Evolutionary conservation across 2,797 vertebrate genomes (phyloP), one percentile per base, ranked within the genome.

Genomic region (Nasua narica): DNA sequence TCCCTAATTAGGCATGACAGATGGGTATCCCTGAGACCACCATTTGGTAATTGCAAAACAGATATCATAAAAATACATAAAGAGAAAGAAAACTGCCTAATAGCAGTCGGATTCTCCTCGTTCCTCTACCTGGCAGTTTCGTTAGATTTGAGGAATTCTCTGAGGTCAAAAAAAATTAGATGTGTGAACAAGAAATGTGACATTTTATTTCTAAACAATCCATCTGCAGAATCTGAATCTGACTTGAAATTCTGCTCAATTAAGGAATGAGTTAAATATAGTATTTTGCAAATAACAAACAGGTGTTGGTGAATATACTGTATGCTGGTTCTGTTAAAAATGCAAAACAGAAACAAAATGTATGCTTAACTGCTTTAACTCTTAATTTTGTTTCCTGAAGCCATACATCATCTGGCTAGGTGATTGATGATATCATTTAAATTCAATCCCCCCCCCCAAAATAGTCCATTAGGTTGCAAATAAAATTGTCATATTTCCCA

Each of bases 361-460:
- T 78, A 96, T 96, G 92, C 46, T 92, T 96, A 96, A 96, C 35
- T 95, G 90, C 72, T 95, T 95, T 92, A 95, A 96, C 60, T 82
- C 67, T 88, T 95, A 95, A 97, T 95, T 97, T 85, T 96, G 85
- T 90, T 95, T 97, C 95, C 95, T 58, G 40, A 76, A 97, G 69
- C 82, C 70, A 95, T 94, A 56, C 1, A 62, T 98, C 95, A 97
- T 96, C 96, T 96, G 69, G 48, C 48, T 94, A 88, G 92, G 82
- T 97, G 92, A 97, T 95, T 79, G 97, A 97, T 97, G 82, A 92
- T 91, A 95, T 85, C 90, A 92, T 96, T 97, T 97, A 96, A 97
- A 97, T 95, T 96, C 90, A 94, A 81, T 94, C 91, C 56, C 72
- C 5, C 50, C 4, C 52, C 52, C 3, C 4, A 90, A 95, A 94